Conservation (phyloP, 35 echinoderm and acorn worm species). For the Anneissia japonica region DNA sequence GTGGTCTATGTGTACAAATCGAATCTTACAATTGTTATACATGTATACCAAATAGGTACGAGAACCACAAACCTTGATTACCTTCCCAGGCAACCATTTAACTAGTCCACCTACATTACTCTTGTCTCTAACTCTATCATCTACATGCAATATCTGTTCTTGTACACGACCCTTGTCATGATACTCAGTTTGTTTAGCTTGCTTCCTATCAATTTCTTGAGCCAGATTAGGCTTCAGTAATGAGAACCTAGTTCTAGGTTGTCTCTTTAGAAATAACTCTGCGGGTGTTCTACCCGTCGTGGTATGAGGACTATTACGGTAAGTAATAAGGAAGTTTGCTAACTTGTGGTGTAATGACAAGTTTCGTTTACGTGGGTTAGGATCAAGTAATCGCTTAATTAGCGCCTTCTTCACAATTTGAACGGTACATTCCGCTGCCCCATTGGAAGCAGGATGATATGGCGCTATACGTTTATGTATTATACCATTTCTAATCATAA, state of each 20-base stretch:
- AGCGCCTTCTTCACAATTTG: slow-evolving; percentile 37
- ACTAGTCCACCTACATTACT: slow-evolving; percentile 5
- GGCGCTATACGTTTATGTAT: slow-evolving; percentile 13
- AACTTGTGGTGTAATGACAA: not conserved
- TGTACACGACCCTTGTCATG: slow-evolving; percentile 40
- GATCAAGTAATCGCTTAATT: slow-evolving; percentile 4
- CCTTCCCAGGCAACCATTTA: slow-evolving; percentile 34
- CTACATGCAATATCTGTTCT: not conserved
- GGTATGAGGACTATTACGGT: not conserved
- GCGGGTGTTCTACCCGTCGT: not conserved
- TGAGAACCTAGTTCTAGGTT: slow-evolving; percentile 45
- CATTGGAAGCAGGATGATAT: slow-evolving; percentile 46
- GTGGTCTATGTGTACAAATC: slow-evolving; percentile 15
- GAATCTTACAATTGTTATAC: not conserved
- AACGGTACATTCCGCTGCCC: slow-evolving; percentile 35
- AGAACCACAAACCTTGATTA: slow-evolving; percentile 46
- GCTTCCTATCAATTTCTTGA: slow-evolving; percentile 12
- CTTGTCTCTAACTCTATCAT: slow-evolving; percentile 37
- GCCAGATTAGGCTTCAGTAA: slow-evolving; percentile 43
- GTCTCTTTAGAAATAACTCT: slow-evolving; percentile 53
- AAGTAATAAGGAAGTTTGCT: slow-evolving; percentile 11
- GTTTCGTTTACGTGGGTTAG: slow-evolving; percentile 2
- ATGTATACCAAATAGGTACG: slow-evolving; percentile 35
- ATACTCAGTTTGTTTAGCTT: slow-evolving; percentile 31
- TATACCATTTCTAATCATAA: slow-evolving; percentile 34